Evolutionary conservation across 37 sponge, comb jelly and placozoan species (phyloP).

Genomic region (Tethya wilhelma): DNA sequence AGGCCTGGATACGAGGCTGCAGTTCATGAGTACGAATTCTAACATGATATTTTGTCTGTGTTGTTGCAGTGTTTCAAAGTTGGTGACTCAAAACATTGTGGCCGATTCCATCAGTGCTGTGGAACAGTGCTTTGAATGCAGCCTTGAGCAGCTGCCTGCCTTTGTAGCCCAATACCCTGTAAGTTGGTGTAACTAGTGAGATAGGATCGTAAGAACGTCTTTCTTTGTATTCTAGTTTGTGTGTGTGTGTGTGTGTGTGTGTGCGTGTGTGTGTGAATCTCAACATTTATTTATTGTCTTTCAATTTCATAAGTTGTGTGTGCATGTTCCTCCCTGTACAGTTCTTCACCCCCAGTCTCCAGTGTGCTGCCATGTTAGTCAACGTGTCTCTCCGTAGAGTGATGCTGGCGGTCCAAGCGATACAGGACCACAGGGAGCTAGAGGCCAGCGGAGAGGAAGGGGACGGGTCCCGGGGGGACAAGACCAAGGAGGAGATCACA

Average conservation of each 20-base stretch:
- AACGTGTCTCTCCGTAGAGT: constrained; percentile 37
- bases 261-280: too few relatives aligned
- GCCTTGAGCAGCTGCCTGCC: not conserved
- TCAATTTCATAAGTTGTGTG: too few relatives aligned
- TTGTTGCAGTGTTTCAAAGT: constrained; percentile 19
- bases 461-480: too few relatives aligned
- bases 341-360: constrained; percentile 56
- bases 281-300: too few relatives aligned
- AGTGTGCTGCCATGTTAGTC: constrained; percentile 50
- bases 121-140: not conserved
- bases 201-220: too few relatives aligned
- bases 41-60: constrained; percentile 7
- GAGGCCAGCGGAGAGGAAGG: not conserved
- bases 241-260: too few relatives aligned
- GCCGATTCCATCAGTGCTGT: constrained; percentile 21
- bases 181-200: too few relatives aligned
- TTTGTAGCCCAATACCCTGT: constrained; percentile 28
- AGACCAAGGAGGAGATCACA: too few relatives aligned
- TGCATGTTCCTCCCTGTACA: not conserved
- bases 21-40: too few relatives aligned
- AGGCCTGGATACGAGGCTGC: too few relatives aligned
- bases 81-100: constrained; percentile 13
- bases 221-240: too few relatives aligned
- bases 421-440: constrained; percentile 3
- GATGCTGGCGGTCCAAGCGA: constrained; percentile 2